Evolutionary conservation across 1,140 invertebrate species (phyloP), one percentile per base, ranked within the genome.

Genomic region (Leptopilina boulardi): DNA sequence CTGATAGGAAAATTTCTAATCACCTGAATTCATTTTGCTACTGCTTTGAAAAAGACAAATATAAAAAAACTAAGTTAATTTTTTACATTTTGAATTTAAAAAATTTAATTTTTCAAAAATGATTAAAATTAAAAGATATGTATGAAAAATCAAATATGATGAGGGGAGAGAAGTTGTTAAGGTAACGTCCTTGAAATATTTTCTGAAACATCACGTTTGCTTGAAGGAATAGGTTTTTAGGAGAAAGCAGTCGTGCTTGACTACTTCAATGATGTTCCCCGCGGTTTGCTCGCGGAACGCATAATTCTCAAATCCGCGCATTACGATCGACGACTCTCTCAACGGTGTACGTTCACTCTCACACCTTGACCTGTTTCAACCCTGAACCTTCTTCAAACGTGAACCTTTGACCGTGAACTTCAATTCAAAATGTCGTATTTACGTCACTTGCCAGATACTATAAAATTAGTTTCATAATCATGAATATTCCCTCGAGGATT

Each of bases 341-440:
- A n/a, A n/a, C n/a, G n/a, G 30, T 19, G 81, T 84, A 72, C 83
- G 81, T 85, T 85, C 82, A 84, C 83, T 87, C 84, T 84, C 81
- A 82, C 82, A 86, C 86, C 84, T 87, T 87, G 84, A 87, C 84
- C 85, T 86, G 86, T 76, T 80, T 85, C 82, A 86, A 87, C 84
- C 84, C 80, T 83, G 85, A 85, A 66, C 59, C 59, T 34, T 66
- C 26, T 66, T 26, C 21, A n/a, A n/a, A 30, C 26, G 11, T n/a
- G 59, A 30, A 66, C 11, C 59, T 66, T 34, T 66, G 21, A 66
- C 21, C 59, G 23, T 66, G 59, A 66, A 66, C 26, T n/a, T n/a
- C 59, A 30, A 66, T 66, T 30, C 23, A 15, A 30, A 23, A 15
- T 30, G 23, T 23, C 8, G 26, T 26, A 23, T 66, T 1, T n/a